These are phyloP conservation scores for Chrysolina haemoptera DNA, from an alignment of 2,888 invertebrate species.

Conservation along the genomic window DNA sequence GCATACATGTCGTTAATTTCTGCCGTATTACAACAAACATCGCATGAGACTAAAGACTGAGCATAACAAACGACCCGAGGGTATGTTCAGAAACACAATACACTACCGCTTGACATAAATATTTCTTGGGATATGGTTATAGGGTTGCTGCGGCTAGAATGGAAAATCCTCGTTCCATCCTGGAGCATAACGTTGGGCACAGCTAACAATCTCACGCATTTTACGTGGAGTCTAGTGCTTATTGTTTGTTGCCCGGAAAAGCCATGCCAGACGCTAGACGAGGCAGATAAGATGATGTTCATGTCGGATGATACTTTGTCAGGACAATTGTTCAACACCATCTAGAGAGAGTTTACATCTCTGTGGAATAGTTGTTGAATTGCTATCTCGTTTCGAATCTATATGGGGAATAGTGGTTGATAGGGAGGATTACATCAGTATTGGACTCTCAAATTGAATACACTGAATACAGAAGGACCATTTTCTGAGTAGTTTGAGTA, in stretches of 20 bases:
- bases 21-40: slow-evolving; percentile 4
- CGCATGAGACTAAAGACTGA: slow-evolving; percentile 24
- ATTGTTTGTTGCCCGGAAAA: slow-evolving; percentile 32
- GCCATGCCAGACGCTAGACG: slow-evolving; percentile 17
- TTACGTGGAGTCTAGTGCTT: slow-evolving; percentile 28
- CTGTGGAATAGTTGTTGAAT: not conserved
- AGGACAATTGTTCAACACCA: not conserved
- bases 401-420: not conserved
- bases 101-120: slow-evolving; percentile 53
- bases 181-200: slow-evolving; percentile 34
- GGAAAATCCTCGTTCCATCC: slow-evolving; percentile 42
- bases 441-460: not conserved
- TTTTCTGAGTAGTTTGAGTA: too few species aligned
- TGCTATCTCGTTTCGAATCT: not conserved
- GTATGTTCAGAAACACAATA: slow-evolving; percentile 48
- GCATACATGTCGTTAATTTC: not conserved
- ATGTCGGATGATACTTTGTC: slow-evolving; percentile 27
- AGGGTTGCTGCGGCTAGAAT: slow-evolving; percentile 44
- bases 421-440: not conserved
- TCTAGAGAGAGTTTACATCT: not conserved
- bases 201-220: slow-evolving; percentile 29
- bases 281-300: slow-evolving; percentile 22
- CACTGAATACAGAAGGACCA: too few species aligned
- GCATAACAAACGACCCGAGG: slow-evolving; percentile 40
- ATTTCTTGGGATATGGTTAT: slow-evolving; percentile 44